Evolutionary conservation across 2,888 invertebrate genomes (phyloP), one percentile per base, ranked within the genome.

Genomic region (Blomia tropicalis): DNA sequence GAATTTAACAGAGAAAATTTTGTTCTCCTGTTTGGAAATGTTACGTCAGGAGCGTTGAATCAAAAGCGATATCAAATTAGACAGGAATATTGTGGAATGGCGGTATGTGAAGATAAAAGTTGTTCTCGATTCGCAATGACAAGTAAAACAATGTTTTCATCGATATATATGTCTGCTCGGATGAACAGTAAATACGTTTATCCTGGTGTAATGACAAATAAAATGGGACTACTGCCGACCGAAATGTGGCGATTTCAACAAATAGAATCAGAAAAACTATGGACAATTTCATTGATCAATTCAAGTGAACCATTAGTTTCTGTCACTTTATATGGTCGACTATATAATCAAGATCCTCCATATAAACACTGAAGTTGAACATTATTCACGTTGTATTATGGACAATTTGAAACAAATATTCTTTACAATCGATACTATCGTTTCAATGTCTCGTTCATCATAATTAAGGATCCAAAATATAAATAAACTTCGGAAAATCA

Each of bases 31-130:
- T 17, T 43, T 30, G 41, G 54, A 23, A 56, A 30, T 19, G 23
- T 19, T 4, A n/a, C 22, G 4, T 30, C 31, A 7, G 44, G 30
- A 4, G 58, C 54, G 29, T 23, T 61, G n/a, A 43, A 22, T 14
- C 56, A 43, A 27, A 5, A 2, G 11, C 43, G 36, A 36, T 62
- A 61, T 41, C 61, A 47, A 17, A 29, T 61, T 2, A 32, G 43
- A 22, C 64, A 64, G 53, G 64, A 64, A 53, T 22, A 58, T 31
- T 64, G 64, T 59, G 62, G 43, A 27, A 4, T 64, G 5, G 58
- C 44, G 27, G 17, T 23, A 32, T 64, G 53, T 47, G 56, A 64
- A 25, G n/a, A 27, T 11, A 23, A 22, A 4, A 53, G 19, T n/a
- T 58, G 63, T 30, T 14, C 19, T 11, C 43, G 25, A 5, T 62